Evolutionary conservation across 2,113 vertebrate species (phyloP).

Genomic region (Lophius piscatorius): DNA sequence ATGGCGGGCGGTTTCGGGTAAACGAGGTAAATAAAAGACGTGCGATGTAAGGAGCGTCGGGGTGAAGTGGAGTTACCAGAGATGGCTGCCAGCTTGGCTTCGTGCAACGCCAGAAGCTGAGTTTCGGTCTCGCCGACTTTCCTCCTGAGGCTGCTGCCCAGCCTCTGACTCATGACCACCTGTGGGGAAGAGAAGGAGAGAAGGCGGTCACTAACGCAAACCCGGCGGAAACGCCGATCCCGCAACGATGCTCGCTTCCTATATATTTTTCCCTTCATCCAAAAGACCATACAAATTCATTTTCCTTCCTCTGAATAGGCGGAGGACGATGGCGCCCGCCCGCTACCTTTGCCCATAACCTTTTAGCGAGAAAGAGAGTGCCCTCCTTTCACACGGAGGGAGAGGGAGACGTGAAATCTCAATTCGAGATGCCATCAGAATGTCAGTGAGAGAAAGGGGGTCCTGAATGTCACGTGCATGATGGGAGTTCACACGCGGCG

Average conservation of each 20-base stretch:
- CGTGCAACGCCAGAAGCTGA: slow-evolving; percentile 85
- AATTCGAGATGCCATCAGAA: slow-evolving; percentile 65
- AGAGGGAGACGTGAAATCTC: slow-evolving; percentile 65
- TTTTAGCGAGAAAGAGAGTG: slow-evolving; percentile 54
- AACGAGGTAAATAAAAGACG: slow-evolving; percentile 49
- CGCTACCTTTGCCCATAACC: slow-evolving; percentile 63
- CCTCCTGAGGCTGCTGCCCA: slow-evolving; percentile 85
- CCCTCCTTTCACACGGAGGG: slow-evolving; percentile 40
- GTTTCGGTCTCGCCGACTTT: slow-evolving; percentile 87
- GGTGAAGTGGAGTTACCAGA: slow-evolving; percentile 66
- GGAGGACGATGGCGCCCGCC: slow-evolving; percentile 22
- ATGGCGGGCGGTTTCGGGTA: slow-evolving; percentile 38
- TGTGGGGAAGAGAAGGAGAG: slow-evolving; percentile 72
- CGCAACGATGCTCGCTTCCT: slow-evolving; percentile 60
- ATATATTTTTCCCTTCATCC: slow-evolving; percentile 55
- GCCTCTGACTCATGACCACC: slow-evolving; percentile 86
- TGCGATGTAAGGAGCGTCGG: slow-evolving; percentile 21
- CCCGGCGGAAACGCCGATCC: slow-evolving; percentile 65
- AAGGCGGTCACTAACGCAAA: slow-evolving; percentile 53
- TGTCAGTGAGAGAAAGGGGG: slow-evolving; percentile 56
- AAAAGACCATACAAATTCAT: slow-evolving; percentile 55
- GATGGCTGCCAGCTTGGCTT: slow-evolving; percentile 87
- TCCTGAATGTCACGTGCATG: slow-evolving; percentile 59
- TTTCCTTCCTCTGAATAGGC: slow-evolving; percentile 55
- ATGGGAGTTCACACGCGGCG: slow-evolving; percentile 47